Evolutionary conservation across 2,888 invertebrate species (phyloP).

Genomic region (Eupithecia tripunctaria): DNA sequence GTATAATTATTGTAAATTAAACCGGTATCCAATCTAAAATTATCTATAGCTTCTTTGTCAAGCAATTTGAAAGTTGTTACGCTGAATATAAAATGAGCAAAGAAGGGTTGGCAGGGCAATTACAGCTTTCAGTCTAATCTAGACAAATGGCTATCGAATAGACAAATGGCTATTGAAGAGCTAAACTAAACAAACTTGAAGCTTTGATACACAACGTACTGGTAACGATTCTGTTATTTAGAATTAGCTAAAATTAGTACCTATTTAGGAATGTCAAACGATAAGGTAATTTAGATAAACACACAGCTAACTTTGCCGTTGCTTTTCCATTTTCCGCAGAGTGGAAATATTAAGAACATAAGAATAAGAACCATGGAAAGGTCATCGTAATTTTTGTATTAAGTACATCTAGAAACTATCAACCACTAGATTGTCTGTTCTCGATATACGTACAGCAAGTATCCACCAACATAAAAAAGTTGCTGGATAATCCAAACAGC

Average conservation of each 20-base stretch:
- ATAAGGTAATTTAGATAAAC: neutral
- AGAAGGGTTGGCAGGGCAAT: conserved; percentile 66
- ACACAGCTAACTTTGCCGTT: neutral
- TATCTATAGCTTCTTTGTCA: conserved; percentile 53
- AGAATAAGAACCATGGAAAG: neutral
- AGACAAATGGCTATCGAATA: conserved; percentile 22
- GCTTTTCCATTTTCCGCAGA: neutral
- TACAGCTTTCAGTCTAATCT: conserved; percentile 50
- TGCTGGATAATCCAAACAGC: neutral
- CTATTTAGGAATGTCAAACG: too few relatives aligned
- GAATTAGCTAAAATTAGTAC: too few relatives aligned
- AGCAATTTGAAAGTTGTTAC: conserved; percentile 59
- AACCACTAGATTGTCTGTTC: too few relatives aligned
- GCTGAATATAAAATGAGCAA: conserved; percentile 62
- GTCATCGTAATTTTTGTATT: neutral
- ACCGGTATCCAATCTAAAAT: conserved; percentile 42
- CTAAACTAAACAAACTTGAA: neutral
- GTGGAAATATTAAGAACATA: neutral
- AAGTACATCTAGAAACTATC: neutral
- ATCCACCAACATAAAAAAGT: neutral
- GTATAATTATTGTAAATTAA: conserved; percentile 36
- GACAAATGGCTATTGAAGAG: conserved; percentile 17
- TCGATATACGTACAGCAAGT: too few relatives aligned
- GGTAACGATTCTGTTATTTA: too few relatives aligned
- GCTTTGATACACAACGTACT: too few relatives aligned